These are phyloP conservation scores for Phoenicopterus ruber DNA, from an alignment of 2,113 vertebrate species.

Conservation along the genomic window DNA sequence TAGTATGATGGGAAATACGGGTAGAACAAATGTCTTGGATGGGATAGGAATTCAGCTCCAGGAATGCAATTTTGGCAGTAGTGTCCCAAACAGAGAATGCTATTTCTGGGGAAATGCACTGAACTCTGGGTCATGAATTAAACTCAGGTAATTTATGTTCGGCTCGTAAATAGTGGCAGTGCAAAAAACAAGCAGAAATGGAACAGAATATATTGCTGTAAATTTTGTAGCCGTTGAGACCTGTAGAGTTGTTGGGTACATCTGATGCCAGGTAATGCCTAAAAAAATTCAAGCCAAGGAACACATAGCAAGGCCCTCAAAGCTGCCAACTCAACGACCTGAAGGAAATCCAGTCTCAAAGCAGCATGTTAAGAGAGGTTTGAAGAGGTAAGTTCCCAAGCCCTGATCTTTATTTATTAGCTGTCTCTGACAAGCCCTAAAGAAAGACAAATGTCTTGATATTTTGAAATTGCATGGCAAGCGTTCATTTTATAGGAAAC, in stretches of 20 bases:
- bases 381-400: background rate
- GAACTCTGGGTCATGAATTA: conserved; percentile 12
- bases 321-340: background rate
- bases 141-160: conserved; percentile 49
- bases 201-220: background rate
- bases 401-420: conserved; percentile 7
- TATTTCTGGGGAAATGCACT: conserved; percentile 40
- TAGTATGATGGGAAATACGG: conserved; percentile 32
- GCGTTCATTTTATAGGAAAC: background rate
- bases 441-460: background rate
- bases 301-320: background rate
- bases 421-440: conserved; percentile 20
- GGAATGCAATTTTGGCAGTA: conserved; percentile 38
- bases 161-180: background rate
- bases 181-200: background rate
- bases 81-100: conserved; percentile 12
- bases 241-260: background rate
- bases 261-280: conserved; percentile 3
- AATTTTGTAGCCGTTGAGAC: background rate
- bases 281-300: background rate
- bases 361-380: background rate
- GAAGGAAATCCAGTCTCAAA: background rate
- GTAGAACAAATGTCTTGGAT: conserved; percentile 6
- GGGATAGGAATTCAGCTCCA: conserved; percentile 6
- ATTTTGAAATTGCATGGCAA: background rate